Evolutionary conservation across 2,113 vertebrate genomes (phyloP).

Genomic region (Philantomba maxwellii): DNA sequence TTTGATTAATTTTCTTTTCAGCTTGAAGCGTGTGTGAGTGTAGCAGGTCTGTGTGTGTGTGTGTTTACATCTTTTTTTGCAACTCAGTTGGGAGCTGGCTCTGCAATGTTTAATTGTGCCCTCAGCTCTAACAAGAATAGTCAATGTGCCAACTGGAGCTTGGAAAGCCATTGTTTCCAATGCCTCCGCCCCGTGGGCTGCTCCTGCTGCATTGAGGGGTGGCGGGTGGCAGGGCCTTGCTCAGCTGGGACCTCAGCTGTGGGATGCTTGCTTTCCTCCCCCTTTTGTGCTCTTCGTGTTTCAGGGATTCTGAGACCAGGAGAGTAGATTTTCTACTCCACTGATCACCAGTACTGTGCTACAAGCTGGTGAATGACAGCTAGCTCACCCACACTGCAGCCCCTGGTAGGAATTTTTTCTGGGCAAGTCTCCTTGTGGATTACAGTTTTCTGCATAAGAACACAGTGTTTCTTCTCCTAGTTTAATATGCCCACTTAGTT

Average conservation of each 20-base stretch:
- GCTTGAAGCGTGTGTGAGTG: conserved; percentile 38
- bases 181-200: not conserved
- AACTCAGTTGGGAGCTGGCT: conserved; percentile 49
- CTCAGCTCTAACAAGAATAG: not conserved
- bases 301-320: conserved; percentile 9
- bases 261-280: not conserved
- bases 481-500: not conserved
- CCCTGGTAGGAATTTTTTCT: not conserved
- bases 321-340: not conserved
- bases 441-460: not conserved
- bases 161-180: not conserved
- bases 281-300: not conserved
- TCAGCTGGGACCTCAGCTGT: conserved; percentile 11
- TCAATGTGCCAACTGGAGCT: conserved; percentile 14
- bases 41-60: not conserved
- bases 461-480: not conserved
- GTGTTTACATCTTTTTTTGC: conserved; percentile 48
- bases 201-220: accelerated
- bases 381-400: not conserved
- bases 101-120: conserved; percentile 41
- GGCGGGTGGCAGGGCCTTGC: not conserved
- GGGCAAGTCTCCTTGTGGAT: not conserved
- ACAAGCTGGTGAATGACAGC: not conserved
- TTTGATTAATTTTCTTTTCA: conserved; percentile 69
- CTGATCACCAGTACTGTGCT: not conserved